Evolutionary conservation across 2,888 invertebrate genomes (phyloP).

Genomic region (Rotaria magnacalcarata): DNA sequence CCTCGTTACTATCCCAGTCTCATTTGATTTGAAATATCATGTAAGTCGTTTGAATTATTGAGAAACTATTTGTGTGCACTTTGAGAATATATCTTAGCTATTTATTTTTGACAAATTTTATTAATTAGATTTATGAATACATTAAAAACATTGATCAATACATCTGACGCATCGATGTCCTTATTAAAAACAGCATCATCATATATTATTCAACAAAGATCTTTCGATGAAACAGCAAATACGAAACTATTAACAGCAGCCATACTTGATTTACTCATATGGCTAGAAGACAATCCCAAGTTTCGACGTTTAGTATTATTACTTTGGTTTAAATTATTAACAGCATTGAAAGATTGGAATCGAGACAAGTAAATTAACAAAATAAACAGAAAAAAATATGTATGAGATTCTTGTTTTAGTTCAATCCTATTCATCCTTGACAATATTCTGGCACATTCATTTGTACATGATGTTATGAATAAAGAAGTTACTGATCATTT

Average conservation of each 20-base stretch:
- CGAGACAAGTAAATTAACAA: not conserved
- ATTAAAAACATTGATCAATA: slow-evolving; percentile 18
- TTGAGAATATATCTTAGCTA: no score
- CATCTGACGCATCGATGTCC: not conserved
- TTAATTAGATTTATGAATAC: not conserved
- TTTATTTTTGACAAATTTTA: not conserved
- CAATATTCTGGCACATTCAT: slow-evolving; percentile 9
- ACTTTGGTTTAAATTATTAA: slow-evolving; percentile 28
- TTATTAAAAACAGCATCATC: slow-evolving; percentile 14
- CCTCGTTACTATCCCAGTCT: no score
- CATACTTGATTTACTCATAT: slow-evolving; percentile 14
- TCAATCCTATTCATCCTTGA: not conserved
- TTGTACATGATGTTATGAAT: slow-evolving; percentile 31
- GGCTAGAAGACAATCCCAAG: slow-evolving; percentile 28
- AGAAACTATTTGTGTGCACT: no score
- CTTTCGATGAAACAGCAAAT: not conserved
- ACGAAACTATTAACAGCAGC: slow-evolving; percentile 15
- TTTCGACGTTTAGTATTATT: slow-evolving; percentile 13
- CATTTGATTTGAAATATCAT: no score
- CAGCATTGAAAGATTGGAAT: slow-evolving; percentile 35
- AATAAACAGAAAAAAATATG: not conserved
- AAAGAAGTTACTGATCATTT: slow-evolving; percentile 32
- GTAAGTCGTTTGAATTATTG: no score
- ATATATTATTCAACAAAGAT: not conserved
- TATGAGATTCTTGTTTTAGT: not conserved